Base-by-base conservation (phyloP, 2,113 vertebrate species). In the Thunnus thynnus region DNA sequence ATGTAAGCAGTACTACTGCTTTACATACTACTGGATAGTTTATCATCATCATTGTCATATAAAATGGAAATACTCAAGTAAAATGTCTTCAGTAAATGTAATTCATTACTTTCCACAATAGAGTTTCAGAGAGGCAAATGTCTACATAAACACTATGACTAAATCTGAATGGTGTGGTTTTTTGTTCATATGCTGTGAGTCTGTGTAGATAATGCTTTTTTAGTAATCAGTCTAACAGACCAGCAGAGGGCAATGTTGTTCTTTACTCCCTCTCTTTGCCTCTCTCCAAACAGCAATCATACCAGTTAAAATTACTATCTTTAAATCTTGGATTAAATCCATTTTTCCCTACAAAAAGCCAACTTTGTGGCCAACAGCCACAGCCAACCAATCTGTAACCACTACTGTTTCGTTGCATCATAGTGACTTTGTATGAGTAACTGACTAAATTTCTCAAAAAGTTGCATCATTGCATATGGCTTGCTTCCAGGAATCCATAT, bases 161-260 rank as follows among this genome's bases (percentile, higher is more conserved):
- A 8, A 13, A 30, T n/a, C 44, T 60, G 11, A 58, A 60, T 3
- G 1, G 27, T 41, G 12, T 54, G 11, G 13, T 47, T 18, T n/a
- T 47, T 44, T 44, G 22, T 25, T 56, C 2, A 41, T 46, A 44
- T 13, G 10, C 12, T 36, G 13, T 51, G 27, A 2, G 27, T 30
- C 0, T 48, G 5, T 22, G 22, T 22, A 22, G 22, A 22, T 22
- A 22, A 30, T 4, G 4, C 25, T 25, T 18, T 50, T 1, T 9
- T 13, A 14, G 67, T 66, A 13, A 56, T 75, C 5, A 44, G 20
- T n/a, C 2, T 4, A 50, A 13, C 0, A 18, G 0, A 50, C 89
- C 90, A 70, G 47, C n/a, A 86, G 91, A 87, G 67, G 90, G 76
- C 90, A 89, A 36, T 86, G 84, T 85, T 87, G 84, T 13, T 77